phyloP scores from a whole-genome alignment of 2,888 invertebrate genomes.

The Agonopterix subpropinquella region DNA sequence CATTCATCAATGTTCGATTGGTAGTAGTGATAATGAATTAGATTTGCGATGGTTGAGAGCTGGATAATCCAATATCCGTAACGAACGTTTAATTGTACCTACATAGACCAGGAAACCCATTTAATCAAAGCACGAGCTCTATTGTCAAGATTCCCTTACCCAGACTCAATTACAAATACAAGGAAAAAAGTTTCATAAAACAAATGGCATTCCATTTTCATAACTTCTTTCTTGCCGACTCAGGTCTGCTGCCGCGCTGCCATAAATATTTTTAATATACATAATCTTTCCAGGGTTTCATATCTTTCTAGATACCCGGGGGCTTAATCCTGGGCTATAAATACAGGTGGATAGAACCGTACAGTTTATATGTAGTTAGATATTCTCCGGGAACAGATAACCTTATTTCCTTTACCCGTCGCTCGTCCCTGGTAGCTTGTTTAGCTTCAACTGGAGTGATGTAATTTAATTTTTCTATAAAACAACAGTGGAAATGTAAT shows the following conservation, averaged over 20 bases:
- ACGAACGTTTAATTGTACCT: too few species aligned
- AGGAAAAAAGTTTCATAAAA: neutral
- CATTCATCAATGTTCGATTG: too few species aligned
- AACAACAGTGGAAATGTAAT: too few species aligned
- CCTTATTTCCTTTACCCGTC: slow-evolving; percentile 33
- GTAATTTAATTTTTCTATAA: too few species aligned
- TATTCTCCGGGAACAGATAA: slow-evolving; percentile 29
- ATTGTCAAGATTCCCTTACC: slow-evolving; percentile 2
- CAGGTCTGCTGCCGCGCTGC: neutral
- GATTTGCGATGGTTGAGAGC: too few species aligned
- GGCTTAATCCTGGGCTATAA: neutral
- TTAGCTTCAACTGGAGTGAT: too few species aligned
- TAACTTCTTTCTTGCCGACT: neutral
- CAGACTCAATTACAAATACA: neutral
- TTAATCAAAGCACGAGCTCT: too few species aligned
- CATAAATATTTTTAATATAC: slow-evolving; percentile 9
- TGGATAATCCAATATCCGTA: too few species aligned
- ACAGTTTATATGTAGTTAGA: slow-evolving; percentile 18
- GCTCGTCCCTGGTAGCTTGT: neutral
- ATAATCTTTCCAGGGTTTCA: slow-evolving; percentile 6
- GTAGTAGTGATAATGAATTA: too few species aligned
- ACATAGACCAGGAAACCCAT: too few species aligned
- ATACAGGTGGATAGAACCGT: slow-evolving; percentile 3
- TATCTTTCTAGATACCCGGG: slow-evolving; percentile 1
- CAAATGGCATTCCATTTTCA: neutral